phyloP scores from a whole-genome alignment of 1,140 invertebrate species.

The Megalopta genalis region DNA sequence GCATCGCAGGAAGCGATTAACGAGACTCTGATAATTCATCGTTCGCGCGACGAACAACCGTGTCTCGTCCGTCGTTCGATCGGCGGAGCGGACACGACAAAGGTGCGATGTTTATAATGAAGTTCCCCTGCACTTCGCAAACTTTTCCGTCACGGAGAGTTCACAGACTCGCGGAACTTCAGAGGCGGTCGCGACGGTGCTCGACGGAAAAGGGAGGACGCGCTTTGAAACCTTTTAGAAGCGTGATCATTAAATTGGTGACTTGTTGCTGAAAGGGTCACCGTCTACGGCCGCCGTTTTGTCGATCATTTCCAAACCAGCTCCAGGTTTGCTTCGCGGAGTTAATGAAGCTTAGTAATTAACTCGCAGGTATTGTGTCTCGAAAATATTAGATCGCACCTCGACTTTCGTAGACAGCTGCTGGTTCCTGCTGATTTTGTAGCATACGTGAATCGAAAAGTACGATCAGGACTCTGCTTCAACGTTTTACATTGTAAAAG shows the following conservation, averaged over 20 bases:
- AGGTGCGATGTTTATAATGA: constrained; percentile 32
- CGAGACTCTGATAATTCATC: constrained; percentile 10
- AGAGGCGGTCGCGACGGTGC: not conserved
- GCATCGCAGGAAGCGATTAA: constrained; percentile 11
- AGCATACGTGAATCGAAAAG: too few relatives aligned
- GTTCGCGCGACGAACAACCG: not conserved
- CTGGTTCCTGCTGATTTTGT: too few relatives aligned
- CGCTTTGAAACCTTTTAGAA: constrained; percentile 20
- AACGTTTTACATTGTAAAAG: too few relatives aligned
- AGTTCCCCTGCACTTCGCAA: not conserved
- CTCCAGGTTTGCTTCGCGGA: not conserved
- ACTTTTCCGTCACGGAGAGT: constrained; percentile 17
- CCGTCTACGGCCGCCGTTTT: not conserved
- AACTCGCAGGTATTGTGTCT: too few relatives aligned
- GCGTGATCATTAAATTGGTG: constrained; percentile 39
- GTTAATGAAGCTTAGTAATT: too few relatives aligned
- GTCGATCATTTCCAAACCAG: not conserved
- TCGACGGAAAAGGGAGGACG: not conserved
- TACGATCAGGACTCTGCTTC: too few relatives aligned
- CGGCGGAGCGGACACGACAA: not conserved
- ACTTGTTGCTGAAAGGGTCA: constrained; percentile 22
- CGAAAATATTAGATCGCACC: too few relatives aligned
- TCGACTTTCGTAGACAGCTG: too few relatives aligned
- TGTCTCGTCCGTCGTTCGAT: not conserved
- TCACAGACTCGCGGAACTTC: constrained; percentile 5